These are phyloP conservation scores for Mirza zaza DNA, from an alignment of 2,113 vertebrate genomes.

Conservation along the genomic window DNA sequence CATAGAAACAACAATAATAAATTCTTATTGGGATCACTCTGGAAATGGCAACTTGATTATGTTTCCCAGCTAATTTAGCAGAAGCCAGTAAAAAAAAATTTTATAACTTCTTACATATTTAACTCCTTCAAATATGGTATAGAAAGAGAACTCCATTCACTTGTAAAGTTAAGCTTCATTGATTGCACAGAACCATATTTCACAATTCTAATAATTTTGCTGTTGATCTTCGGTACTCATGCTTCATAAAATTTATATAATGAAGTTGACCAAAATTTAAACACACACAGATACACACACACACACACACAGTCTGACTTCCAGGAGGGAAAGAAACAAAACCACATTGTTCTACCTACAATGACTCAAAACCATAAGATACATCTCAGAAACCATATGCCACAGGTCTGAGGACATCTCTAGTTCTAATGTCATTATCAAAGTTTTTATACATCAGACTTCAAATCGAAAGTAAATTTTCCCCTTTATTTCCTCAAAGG, in stretches of 20 bases:
- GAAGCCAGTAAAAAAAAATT: background rate
- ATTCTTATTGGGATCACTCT: conserved; percentile 42
- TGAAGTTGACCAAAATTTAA: conserved; percentile 16
- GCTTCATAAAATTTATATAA: background rate
- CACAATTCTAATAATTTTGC: background rate
- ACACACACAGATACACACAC: background rate
- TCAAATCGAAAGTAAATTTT: background rate
- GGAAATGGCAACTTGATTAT: conserved; percentile 40
- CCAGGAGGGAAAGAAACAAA: background rate
- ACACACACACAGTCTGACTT: background rate
- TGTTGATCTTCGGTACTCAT: background rate
- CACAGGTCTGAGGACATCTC: background rate
- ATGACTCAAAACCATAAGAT: background rate
- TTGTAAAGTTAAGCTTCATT: background rate
- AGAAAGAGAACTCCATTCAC: background rate
- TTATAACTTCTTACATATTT: background rate
- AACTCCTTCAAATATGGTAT: background rate
- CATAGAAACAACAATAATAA: conserved; percentile 48
- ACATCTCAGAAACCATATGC: background rate
- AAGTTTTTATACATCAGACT: background rate
- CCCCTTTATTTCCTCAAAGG: background rate
- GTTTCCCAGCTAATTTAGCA: conserved; percentile 30
- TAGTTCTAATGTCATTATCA: background rate
- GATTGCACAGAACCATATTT: background rate
- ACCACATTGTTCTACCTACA: background rate